phyloP scores from a whole-genome alignment of 2,888 invertebrate species.

The Heliothis peltigera region DNA sequence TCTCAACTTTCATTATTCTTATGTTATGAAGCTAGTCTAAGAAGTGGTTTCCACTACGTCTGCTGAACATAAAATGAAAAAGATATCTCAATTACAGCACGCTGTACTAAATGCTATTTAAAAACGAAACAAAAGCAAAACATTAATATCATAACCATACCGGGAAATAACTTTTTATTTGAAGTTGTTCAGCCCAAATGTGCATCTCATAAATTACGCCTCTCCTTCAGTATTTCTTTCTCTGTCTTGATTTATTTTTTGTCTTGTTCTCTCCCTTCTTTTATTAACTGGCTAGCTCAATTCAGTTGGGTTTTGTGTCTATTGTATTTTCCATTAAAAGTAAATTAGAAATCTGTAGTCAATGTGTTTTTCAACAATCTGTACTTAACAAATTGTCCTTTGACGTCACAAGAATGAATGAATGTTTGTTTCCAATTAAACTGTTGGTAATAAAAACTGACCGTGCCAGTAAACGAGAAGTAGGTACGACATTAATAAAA shows the following conservation, averaged over 20 bases:
- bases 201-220: constrained; percentile 88
- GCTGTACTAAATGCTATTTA: constrained; percentile 11
- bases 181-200: constrained; percentile 87
- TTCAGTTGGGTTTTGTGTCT: constrained; percentile 77
- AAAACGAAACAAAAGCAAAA: constrained; percentile 59
- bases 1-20: constrained; percentile 5
- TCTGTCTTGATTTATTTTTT: constrained; percentile 79
- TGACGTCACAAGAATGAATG: too few species aligned
- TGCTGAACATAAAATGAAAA: background rate
- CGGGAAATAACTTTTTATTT: constrained; percentile 84
- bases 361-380: constrained; percentile 12
- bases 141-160: constrained; percentile 80
- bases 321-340: constrained; percentile 73
- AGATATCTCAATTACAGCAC: background rate
- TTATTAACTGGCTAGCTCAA: constrained; percentile 83
- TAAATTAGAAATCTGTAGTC: constrained; percentile 70
- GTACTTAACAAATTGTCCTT: background rate
- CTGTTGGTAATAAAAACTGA: too few species aligned
- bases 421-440: too few species aligned
- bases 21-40: background rate
- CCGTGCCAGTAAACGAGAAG: too few species aligned
- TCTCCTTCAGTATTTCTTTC: constrained; percentile 83
- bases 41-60: background rate
- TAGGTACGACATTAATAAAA: too few species aligned
- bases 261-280: constrained; percentile 76